Percentiles rank a stretch among this genome's conserved stretches.
Conservation (phyloP, 2,888 invertebrate species). For the Eupithecia abbreviata region DNA sequence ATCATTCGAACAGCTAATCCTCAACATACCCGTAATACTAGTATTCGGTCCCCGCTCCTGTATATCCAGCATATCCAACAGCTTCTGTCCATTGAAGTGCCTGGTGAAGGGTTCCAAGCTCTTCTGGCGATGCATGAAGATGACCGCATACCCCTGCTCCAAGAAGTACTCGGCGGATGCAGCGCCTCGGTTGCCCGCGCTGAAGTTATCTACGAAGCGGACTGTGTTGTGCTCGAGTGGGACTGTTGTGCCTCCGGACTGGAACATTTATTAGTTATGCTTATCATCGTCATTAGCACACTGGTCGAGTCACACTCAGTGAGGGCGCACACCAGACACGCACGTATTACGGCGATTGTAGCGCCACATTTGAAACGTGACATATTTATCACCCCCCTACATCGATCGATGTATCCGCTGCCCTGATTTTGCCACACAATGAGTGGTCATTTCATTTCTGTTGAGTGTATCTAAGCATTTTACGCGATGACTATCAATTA, state of each 20-base stretch:
- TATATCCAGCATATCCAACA: slow-evolving; percentile 90
- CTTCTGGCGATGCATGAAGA: slow-evolving; percentile 96
- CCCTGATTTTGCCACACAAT: not conserved
- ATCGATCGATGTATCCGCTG: too few species aligned
- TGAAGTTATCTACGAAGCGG: slow-evolving; percentile 99
- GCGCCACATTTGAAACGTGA: too few species aligned
- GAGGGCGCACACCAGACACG: too few species aligned
- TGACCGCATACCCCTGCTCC: slow-evolving; percentile 91
- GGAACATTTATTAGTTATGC: slow-evolving; percentile 48
- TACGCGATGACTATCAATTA: not conserved
- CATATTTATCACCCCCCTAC: too few species aligned
- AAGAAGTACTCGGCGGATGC: slow-evolving; percentile 98
- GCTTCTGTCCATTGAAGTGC: slow-evolving; percentile 91
- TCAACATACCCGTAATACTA: slow-evolving; percentile 84
- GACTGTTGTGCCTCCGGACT: slow-evolving; percentile 98
- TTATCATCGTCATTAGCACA: too few species aligned
- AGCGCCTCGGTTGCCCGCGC: slow-evolving; percentile 97
- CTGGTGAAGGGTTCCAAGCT: slow-evolving; percentile 96
- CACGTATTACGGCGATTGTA: too few species aligned
- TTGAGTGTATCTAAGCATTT: not conserved
- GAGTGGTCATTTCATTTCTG: not conserved
- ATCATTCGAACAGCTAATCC: not conserved
- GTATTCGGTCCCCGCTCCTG: slow-evolving; percentile 86
- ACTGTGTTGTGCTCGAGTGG: slow-evolving; percentile 99
- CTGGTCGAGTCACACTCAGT: too few species aligned